Percentiles rank a stretch among this genome's conserved stretches.
These are phyloP conservation scores for Neodiprion lecontei DNA, from an alignment of 1,140 invertebrate species.

Conservation along the genomic window DNA sequence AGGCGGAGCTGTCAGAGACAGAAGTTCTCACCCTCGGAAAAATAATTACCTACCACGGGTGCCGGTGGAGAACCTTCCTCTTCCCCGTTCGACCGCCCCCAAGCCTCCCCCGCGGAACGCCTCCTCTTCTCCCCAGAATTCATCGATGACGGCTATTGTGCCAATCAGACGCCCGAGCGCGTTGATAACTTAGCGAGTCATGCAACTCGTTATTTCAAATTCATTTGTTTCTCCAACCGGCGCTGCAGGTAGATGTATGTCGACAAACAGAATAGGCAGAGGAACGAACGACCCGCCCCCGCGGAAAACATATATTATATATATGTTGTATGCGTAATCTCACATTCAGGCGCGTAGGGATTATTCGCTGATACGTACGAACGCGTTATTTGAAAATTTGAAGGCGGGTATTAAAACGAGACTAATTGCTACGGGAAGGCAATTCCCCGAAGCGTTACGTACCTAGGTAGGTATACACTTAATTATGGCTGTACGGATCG, in stretches of 20 bases:
- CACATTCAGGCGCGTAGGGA: too few relatives aligned
- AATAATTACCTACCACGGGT: constrained; percentile 51
- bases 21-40: constrained; percentile 55
- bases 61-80: neutral
- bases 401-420: too few relatives aligned
- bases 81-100: neutral
- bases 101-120: constrained; percentile 9
- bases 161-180: constrained; percentile 45
- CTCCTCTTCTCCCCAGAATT: constrained; percentile 3
- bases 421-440: too few relatives aligned
- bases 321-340: too few relatives aligned
- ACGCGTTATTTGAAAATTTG: too few relatives aligned
- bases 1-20: constrained; percentile 53
- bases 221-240: constrained; percentile 47
- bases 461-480: too few relatives aligned
- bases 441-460: too few relatives aligned
- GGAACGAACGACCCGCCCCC: too few relatives aligned
- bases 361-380: too few relatives aligned
- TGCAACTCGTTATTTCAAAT: constrained; percentile 49
- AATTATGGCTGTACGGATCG: too few relatives aligned
- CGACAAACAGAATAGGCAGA: neutral
- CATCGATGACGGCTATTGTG: constrained; percentile 47
- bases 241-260: neutral
- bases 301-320: too few relatives aligned
- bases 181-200: constrained; percentile 39